Evolutionary conservation across 2,797 vertebrate species (phyloP), one percentile per base, ranked within the genome.

Genomic region (Sebastes steindachneri): DNA sequence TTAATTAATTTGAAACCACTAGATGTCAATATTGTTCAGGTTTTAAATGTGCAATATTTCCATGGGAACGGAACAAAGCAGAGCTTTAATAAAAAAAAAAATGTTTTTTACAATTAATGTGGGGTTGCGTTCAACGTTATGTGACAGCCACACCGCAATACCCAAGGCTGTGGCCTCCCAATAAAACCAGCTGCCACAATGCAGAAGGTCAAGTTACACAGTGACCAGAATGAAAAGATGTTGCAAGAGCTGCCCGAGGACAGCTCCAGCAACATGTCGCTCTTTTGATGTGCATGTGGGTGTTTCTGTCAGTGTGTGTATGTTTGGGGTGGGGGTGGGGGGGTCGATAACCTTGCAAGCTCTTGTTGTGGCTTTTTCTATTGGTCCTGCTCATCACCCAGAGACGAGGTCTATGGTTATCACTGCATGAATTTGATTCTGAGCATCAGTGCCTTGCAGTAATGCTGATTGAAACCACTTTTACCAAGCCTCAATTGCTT

Each of bases 21-120:
- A 87, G 87, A 89, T 90, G 90, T 93, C 91, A 82, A 64, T 75
- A 80, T 91, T 90, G 88, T 82, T 83, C 70, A 80, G 64, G 51
- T 66, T 90, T 91, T 83, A 76, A 78, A 74, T 54, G 19, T 48
- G 31, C 25, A 51, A 3, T 9, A 9, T 75, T 45, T 82, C 12
- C 25, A 25, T 26, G 25, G 11, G 21, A 75, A 45, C 73, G 31
- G 6, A 69, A 69, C 35, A 45, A 31, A 57, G 54, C 67, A 64
- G 29, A 23, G 23, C 62, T 77, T 64, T 23, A 53, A 53, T 0
- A 21, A 77, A 17, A 48, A 15, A 41, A 41, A 19, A 1, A 41
- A 77, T 3, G 25, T 25, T 25, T 77, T 79, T 75, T 29, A 35
- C 25, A 66, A 37, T 76, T 65, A 68, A 84, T 88, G 10, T 77